Base-by-base conservation (phyloP, 2,797 vertebrate species). In the Oreortyx pictus region DNA sequence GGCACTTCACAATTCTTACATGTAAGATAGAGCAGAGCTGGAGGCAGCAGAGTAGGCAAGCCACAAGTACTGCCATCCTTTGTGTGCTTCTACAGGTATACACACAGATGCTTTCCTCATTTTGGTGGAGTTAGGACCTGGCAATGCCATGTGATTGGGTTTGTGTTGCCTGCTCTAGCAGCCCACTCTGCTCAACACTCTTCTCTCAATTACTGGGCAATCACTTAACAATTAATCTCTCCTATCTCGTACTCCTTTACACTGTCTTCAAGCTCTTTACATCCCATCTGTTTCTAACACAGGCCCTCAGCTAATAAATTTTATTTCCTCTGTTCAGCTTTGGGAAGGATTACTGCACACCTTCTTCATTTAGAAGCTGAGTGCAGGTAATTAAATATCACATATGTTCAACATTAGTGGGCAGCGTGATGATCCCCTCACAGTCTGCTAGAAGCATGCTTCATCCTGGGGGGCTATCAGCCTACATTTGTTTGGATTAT, bases 371-470 rank as follows among this genome's bases (percentile, higher is more conserved):
- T 50, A 72, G 72, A 76, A 71, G 88, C 86, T 75, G 65, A 92
- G 57, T 23, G 74, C 88, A 72, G 80, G 83, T 44, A 68, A 93
- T 94, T 90, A 70, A 91, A 37, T 56, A 77, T 68, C 92, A 17
- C 94, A 94, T 90, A 75, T 93, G 93, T 78, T 66, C 72, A 56
- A 59, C 93, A 67, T 88, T 16, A 92, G 70, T 16, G 44, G 88
- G 67, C 79, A 57, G 11, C 23, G 27, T 16, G 6, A 47, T 72
- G 82, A 88, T 92, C 82, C 62, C 67, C 62, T 82, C 37, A 16
- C n/a, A 75, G 86, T 46, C 86, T 68, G 82, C 50, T 68, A 80
- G 80, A 2, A 50, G 12, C 25, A 62, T 43, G 7, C 68, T 83
- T 25, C 35, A 84, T 59, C 86, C 70, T 66, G 9, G 15, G 14